Evolutionary conservation across 2,888 invertebrate species (phyloP), one percentile per base, ranked within the genome.

Genomic region (Anarsia innoxiella): DNA sequence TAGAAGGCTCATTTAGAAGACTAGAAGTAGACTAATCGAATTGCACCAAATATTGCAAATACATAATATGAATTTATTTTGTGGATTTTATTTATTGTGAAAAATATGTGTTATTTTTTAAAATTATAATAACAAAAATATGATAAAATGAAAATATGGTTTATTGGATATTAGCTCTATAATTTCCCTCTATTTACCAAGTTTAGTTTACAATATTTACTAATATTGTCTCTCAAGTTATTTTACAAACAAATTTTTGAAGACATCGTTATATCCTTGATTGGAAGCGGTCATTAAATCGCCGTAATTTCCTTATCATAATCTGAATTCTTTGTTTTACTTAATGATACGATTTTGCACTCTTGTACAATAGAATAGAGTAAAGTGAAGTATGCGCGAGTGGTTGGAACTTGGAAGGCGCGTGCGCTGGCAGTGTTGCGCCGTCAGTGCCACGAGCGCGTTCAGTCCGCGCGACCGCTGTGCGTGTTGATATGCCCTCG

Each of bases 1-100:
- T 86, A 3, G 87, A 87, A 37, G 86, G 87, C 4, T 84, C 87
- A 25, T 88, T 87, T 52, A 65, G 87, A 42, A 70, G 82, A 59
- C 57, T 87, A 27, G 70, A 76, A 46, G 69, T 87, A 9, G 87
- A 87, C 68, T 87, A 56, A 48, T 15, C 19, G n/a, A n/a, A n/a
- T n/a, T n/a, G n/a, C n/a, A n/a, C n/a, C n/a, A n/a, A n/a, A n/a
- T n/a, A n/a, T n/a, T n/a, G n/a, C n/a, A n/a, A n/a, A n/a, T n/a
- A n/a, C n/a, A n/a, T n/a, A n/a, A n/a, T n/a, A n/a, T n/a, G n/a
- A n/a, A n/a, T n/a, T n/a, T n/a, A n/a, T n/a, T n/a, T n/a, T n/a
- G n/a, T n/a, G n/a, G n/a, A n/a, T n/a, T n/a, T n/a, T n/a, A n/a
- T n/a, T n/a, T n/a, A n/a, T n/a, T n/a, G n/a, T n/a, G n/a, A n/a